Evolutionary conservation across 1,140 invertebrate genomes (phyloP).

Genomic region (Diachasma alloeum): DNA sequence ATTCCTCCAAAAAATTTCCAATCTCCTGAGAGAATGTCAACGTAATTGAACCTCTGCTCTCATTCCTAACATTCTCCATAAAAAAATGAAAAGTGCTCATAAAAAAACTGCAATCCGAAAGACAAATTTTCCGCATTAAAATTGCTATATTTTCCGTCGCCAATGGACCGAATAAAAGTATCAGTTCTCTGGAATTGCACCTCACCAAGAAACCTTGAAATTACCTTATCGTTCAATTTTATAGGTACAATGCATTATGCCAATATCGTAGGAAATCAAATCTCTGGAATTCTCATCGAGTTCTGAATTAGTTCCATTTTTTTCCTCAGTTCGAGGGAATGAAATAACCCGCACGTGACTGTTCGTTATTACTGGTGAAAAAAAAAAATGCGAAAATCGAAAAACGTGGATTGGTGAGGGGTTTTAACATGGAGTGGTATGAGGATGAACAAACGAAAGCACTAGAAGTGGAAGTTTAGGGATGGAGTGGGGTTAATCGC

Average conservation of each 20-base stretch:
- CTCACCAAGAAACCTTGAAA: neutral
- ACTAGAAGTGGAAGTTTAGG: constrained; percentile 18
- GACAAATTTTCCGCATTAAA: neutral
- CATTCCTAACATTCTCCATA: neutral
- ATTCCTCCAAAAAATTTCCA: too few species aligned
- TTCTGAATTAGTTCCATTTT: neutral
- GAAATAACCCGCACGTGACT: neutral
- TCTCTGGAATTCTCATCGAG: neutral
- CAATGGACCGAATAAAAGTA: neutral
- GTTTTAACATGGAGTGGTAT: neutral
- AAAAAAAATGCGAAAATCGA: neutral
- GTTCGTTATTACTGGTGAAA: neutral
- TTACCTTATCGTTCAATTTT: neutral
- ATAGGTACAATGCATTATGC: neutral
- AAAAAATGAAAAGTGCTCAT: neutral
- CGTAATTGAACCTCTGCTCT: neutral
- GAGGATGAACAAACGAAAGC: constrained; percentile 15
- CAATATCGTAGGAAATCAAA: neutral
- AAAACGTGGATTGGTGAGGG: neutral
- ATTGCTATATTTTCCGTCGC: neutral
- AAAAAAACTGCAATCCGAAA: neutral
- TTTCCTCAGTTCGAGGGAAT: neutral
- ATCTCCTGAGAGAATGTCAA: too few species aligned
- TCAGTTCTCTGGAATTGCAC: neutral
- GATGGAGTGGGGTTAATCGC: constrained; percentile 8